Conservation (phyloP, 2,888 invertebrate genomes). For the Trissolcus brochymenae region DNA sequence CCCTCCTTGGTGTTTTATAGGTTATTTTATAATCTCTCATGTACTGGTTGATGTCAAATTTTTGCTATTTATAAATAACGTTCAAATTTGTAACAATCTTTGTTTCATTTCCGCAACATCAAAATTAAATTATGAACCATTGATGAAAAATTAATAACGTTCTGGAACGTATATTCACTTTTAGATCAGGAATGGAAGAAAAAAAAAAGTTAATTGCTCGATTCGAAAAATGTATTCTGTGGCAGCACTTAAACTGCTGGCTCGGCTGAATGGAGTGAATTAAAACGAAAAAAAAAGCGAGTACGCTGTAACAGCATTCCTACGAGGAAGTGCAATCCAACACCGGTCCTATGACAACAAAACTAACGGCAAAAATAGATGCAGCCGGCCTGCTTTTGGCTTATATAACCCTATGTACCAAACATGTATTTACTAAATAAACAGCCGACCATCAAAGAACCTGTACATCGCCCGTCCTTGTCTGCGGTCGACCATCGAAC, state of each 20-base stretch:
- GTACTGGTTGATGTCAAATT: no score
- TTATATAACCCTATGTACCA: conserved; percentile 68
- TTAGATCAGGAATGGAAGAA: background rate
- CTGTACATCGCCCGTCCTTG: conserved; percentile 45
- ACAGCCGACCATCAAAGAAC: conserved; percentile 66
- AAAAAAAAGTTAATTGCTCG: conserved; percentile 10
- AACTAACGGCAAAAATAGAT: conserved; percentile 71
- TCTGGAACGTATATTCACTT: background rate
- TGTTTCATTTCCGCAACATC: no score
- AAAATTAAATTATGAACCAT: no score
- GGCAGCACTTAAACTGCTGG: conserved; percentile 30
- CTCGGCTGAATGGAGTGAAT: conserved; percentile 44
- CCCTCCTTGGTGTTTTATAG: background rate
- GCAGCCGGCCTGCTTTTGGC: conserved; percentile 68
- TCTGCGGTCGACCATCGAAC: conserved; percentile 24
- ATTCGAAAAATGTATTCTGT: conserved; percentile 18
- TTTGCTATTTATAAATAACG: no score
- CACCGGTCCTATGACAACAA: conserved; percentile 75
- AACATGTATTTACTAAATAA: conserved; percentile 76
- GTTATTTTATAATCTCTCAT: no score
- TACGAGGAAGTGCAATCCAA: conserved; percentile 60
- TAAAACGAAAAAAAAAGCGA: conserved; percentile 45
- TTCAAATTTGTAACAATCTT: no score
- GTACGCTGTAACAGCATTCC: conserved; percentile 36
- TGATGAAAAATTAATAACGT: no score